Conservation (phyloP, 1,140 invertebrate genomes). For the Ceratosolen fusciceps region DNA sequence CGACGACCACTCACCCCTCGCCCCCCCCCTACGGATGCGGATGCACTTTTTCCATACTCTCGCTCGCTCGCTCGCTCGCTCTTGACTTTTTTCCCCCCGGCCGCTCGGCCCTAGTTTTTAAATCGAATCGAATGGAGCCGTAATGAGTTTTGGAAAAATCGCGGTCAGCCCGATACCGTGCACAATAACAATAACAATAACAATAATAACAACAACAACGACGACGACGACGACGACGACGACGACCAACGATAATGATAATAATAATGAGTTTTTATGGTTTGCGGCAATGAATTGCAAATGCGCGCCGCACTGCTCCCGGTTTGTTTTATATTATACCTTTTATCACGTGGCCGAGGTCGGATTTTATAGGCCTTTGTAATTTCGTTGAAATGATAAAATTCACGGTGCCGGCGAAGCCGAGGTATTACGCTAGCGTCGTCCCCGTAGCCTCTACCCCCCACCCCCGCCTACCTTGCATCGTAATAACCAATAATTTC, state of each 20-base stretch:
- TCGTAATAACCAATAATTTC: too few relatives aligned
- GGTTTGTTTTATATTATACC: too few relatives aligned
- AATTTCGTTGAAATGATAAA: too few relatives aligned
- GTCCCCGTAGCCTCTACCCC: too few relatives aligned
- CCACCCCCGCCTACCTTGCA: too few relatives aligned
- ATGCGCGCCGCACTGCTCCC: neutral
- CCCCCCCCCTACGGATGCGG: neutral
- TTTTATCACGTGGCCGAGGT: too few relatives aligned
- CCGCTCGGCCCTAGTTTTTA: neutral
- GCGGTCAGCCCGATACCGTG: neutral
- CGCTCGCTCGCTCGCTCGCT: neutral
- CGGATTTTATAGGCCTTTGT: too few relatives aligned
- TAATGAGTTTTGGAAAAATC: neutral
- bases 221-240: too few relatives aligned
- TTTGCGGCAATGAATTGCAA: neutral
- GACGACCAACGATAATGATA: too few relatives aligned
- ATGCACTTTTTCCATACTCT: neutral
- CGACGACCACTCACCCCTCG: neutral
- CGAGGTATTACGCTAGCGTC: too few relatives aligned
- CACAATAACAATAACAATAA: neutral
- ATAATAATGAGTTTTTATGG: neutral
- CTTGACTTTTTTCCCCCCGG: neutral
- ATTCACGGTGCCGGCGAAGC: too few relatives aligned
- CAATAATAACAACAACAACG: too few relatives aligned
- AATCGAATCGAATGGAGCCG: neutral